Conservation (phyloP, 2,888 invertebrate species). For the Rosalia funebris region DNA sequence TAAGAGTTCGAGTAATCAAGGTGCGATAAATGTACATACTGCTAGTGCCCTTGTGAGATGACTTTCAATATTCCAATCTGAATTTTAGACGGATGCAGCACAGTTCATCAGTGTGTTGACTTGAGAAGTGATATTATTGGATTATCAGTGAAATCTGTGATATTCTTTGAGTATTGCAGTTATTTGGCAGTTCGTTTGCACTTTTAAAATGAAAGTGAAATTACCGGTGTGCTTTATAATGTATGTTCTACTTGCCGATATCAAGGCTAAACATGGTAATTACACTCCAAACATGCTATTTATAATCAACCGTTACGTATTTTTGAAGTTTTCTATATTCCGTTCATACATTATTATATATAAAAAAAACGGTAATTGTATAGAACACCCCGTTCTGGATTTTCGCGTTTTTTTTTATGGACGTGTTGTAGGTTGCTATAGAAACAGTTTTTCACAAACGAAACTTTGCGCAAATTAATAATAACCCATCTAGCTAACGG, state of each 20-base stretch:
- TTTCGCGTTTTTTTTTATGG: no score
- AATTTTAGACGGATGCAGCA: not conserved
- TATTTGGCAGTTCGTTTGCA: not conserved
- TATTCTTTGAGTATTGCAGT: not conserved
- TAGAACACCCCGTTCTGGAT: no score
- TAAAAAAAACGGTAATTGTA: no score
- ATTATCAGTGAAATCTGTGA: slow-evolving; percentile 7
- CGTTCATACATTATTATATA: no score
- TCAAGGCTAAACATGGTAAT: slow-evolving; percentile 9
- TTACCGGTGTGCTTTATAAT: not conserved
- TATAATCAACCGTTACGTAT: not conserved
- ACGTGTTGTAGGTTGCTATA: no score
- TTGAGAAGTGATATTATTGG: not conserved
- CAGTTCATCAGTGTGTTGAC: not conserved
- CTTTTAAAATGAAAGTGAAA: slow-evolving; percentile 13
- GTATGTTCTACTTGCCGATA: slow-evolving; percentile 7
- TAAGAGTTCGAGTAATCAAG: slow-evolving; percentile 25
- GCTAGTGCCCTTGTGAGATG: slow-evolving; percentile 16
- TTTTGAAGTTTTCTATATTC: not conserved
- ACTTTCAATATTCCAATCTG: not conserved
- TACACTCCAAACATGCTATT: not conserved
- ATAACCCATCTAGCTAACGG: no score
- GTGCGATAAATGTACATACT: slow-evolving; percentile 4
- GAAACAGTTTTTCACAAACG: no score
- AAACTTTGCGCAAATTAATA: no score